Conservation (phyloP, 2,113 vertebrate species). For the Ceyx margarethae region DNA sequence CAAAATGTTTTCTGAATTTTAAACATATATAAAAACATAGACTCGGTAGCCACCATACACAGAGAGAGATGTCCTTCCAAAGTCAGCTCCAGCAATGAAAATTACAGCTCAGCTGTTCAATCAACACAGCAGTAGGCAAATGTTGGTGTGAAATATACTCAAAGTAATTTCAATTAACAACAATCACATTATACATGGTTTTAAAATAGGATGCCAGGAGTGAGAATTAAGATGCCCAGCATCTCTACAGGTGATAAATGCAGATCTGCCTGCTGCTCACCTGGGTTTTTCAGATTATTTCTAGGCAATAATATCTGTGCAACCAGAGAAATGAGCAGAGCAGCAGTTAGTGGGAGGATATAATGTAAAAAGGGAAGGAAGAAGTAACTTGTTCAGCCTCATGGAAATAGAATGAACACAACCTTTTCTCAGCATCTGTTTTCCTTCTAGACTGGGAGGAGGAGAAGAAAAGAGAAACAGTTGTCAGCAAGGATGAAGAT, state of each 20-base stretch:
- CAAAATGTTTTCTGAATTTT: background rate
- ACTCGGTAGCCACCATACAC: background rate
- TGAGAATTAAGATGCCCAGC: background rate
- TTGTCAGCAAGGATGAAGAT: background rate
- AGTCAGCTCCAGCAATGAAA: background rate
- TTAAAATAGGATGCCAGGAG: background rate
- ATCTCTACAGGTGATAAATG: background rate
- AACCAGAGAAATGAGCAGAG: background rate
- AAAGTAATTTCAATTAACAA: slow-evolving; percentile 16
- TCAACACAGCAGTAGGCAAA: background rate
- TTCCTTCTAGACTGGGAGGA: background rate
- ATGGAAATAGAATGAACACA: background rate
- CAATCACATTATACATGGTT: background rate
- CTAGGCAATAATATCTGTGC: background rate
- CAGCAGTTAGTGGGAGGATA: background rate
- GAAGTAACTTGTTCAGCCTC: background rate
- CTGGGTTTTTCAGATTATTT: background rate
- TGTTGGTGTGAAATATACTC: background rate
- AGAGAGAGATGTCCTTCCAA: background rate
- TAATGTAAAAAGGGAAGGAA: background rate
- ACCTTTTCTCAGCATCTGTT: background rate
- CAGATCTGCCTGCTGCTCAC: background rate
- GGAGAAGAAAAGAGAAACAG: background rate
- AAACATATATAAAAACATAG: background rate
- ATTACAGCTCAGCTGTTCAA: background rate